phyloP scores from a whole-genome alignment of 2,888 invertebrate genomes.

The Xylocampa areola region DNA sequence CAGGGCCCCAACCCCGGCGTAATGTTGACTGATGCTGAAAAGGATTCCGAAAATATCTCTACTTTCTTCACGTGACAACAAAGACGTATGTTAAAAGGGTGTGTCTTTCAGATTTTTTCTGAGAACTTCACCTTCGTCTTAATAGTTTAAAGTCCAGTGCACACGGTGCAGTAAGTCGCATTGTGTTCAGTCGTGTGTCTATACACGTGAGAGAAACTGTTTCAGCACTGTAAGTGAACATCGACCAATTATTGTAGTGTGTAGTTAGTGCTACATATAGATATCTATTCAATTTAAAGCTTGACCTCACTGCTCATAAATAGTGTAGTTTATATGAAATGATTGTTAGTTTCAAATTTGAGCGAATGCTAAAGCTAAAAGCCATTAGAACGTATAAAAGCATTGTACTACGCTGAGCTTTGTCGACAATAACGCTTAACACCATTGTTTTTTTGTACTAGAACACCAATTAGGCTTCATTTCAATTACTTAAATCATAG shows the following conservation, averaged over 20 bases:
- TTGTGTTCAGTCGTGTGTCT: conserved; percentile 28
- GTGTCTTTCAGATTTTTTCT: conserved; percentile 40
- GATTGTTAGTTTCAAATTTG: not conserved
- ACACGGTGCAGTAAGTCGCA: conserved; percentile 23
- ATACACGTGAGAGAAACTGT: conserved; percentile 19
- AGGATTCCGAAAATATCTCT: conserved; percentile 48
- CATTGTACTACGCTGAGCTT: not conserved
- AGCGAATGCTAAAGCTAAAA: conserved; percentile 3
- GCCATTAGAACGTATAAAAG: conserved; percentile 7
- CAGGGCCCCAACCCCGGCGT: conserved; percentile 30
- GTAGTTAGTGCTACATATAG: conserved; percentile 23
- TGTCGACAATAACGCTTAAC: too few relatives aligned
- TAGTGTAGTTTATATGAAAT: not conserved
- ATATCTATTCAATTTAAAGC: conserved; percentile 9
- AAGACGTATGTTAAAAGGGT: conserved; percentile 51
- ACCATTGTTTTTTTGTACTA: too few relatives aligned
- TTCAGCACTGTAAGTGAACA: conserved; percentile 32
- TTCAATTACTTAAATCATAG: too few relatives aligned
- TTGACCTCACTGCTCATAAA: conserved; percentile 2
- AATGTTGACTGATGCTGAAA: conserved; percentile 30
- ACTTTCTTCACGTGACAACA: conserved; percentile 42
- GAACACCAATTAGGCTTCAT: too few relatives aligned
- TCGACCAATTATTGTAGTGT: conserved; percentile 22
- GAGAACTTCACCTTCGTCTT: conserved; percentile 33
- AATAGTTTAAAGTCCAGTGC: conserved; percentile 34